Evolutionary conservation across 53 echinoderm and acorn worm species (phyloP).

Genomic region (Henricia sp.): DNA sequence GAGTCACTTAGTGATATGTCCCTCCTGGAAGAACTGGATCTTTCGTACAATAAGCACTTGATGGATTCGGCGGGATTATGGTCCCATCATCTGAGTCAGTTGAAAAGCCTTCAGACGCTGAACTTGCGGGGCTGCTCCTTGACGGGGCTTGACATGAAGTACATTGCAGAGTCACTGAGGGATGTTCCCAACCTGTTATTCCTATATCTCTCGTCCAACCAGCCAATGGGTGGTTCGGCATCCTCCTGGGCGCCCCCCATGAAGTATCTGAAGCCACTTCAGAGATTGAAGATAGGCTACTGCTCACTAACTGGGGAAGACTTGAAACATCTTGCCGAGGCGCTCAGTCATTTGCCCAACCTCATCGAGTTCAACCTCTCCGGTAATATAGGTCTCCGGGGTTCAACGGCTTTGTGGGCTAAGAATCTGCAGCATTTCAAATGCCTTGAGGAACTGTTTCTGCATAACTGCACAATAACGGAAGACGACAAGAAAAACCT

Average conservation of each 20-base stretch:
- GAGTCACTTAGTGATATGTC: background rate
- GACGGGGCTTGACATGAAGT: conserved; percentile 15
- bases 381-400: conserved; percentile 3
- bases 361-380: conserved; percentile 22
- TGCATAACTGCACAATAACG: background rate
- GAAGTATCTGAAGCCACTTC: conserved; percentile 10
- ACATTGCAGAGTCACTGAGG: background rate
- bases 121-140: conserved; percentile 27
- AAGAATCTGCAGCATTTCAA: conserved; percentile 5
- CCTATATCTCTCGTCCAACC: conserved; percentile 19
- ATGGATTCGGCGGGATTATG: background rate
- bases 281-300: conserved; percentile 9
- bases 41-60: background rate
- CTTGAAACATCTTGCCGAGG: background rate
- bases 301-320: conserved; percentile 24
- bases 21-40: background rate
- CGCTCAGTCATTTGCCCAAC: background rate
- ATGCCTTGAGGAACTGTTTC: background rate
- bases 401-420: background rate
- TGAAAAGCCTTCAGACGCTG: conserved; percentile 27
- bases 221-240: conserved; percentile 31
- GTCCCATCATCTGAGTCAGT: conserved; percentile 11
- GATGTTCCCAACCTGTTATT: background rate
- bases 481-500: conserved; percentile 9
- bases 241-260: conserved; percentile 10